Percentiles rank a stretch among this genome's conserved stretches.
Evolutionary conservation across 2,888 invertebrate genomes (phyloP).

Genomic region (Nysson spinosus): DNA sequence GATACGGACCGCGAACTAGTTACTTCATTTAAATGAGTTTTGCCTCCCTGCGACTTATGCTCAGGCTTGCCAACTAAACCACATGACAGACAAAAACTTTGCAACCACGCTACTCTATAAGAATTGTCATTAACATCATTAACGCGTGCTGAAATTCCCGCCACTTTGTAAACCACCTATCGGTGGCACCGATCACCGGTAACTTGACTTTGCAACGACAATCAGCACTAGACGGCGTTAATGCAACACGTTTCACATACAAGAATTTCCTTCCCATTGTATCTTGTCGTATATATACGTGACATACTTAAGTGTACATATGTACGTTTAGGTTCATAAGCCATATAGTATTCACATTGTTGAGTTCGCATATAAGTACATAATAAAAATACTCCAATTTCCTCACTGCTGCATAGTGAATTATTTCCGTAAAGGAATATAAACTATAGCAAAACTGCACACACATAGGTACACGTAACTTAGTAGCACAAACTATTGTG

Average conservation of each 20-base stretch:
- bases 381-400: too few relatives aligned
- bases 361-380: too few relatives aligned
- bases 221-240: conserved; percentile 33
- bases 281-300: too few relatives aligned
- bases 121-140: conserved; percentile 38
- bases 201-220: conserved; percentile 30
- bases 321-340: too few relatives aligned
- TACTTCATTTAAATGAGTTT: conserved; percentile 39
- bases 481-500: too few relatives aligned
- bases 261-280: too few relatives aligned
- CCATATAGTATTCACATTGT: too few relatives aligned
- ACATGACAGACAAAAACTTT: conserved; percentile 2
- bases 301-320: too few relatives aligned
- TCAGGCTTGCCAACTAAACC: conserved; percentile 42
- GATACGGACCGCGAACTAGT: conserved; percentile 31
- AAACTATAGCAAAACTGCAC: not conserved
- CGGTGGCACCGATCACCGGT: conserved; percentile 39
- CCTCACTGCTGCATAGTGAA: too few relatives aligned
- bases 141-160: conserved; percentile 28
- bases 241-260: not conserved
- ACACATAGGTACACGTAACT: not conserved
- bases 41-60: conserved; percentile 23
- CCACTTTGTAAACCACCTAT: conserved; percentile 21
- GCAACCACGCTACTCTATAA: too few relatives aligned
- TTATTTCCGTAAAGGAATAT: too few relatives aligned